Evolutionary conservation across 2,113 vertebrate species (phyloP), one percentile per base, ranked within the genome.

Genomic region (Bostrychus sinensis): DNA sequence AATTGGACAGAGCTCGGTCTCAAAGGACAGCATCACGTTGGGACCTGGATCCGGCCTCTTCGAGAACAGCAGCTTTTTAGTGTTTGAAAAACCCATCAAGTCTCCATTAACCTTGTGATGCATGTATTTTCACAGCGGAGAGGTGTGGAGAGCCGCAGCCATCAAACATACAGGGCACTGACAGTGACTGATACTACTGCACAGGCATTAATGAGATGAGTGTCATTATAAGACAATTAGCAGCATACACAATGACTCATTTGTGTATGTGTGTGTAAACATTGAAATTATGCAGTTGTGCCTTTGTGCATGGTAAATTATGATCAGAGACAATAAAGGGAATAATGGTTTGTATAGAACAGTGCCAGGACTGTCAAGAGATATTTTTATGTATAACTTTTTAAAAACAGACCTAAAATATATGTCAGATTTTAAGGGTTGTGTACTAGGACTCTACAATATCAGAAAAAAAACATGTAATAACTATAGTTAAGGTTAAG

Each of bases 41-140:
- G 60, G 23, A 26, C 25, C 16, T 1, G n/a, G 28, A 57, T 54
- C 13, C 10, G 19, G 42, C 22, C 25, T 62, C 36, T 17, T 45
- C 54, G 46, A 56, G 50, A 22, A 72, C 39, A 59, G 48, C 32
- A 36, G 55, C 39, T 74, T 71, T 45, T 36, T 25, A 45, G 28
- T 26, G 45, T 65, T 61, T 59, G 36, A 66, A 70, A 68, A 73
- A 50, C 11, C 26, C 62, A 71, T 73, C 39, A 65, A 17, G 56
- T 59, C 59, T 37, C 59, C 71, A 80, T 80, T 78, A 82, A 82
- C 71, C 73, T 71, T 36, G 5, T 7, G 46, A 53, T 30, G 28
- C 22, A 16, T 45, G 3, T 50, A 56, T 77, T 64, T 57, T 36
- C 38, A 48, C 2, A 5, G 26, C 26, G 46, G 28, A 56, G 59